Evolutionary conservation across 2,888 invertebrate genomes (phyloP), one percentile per base, ranked within the genome.

Genomic region (Hydrotaea diabolus): DNA sequence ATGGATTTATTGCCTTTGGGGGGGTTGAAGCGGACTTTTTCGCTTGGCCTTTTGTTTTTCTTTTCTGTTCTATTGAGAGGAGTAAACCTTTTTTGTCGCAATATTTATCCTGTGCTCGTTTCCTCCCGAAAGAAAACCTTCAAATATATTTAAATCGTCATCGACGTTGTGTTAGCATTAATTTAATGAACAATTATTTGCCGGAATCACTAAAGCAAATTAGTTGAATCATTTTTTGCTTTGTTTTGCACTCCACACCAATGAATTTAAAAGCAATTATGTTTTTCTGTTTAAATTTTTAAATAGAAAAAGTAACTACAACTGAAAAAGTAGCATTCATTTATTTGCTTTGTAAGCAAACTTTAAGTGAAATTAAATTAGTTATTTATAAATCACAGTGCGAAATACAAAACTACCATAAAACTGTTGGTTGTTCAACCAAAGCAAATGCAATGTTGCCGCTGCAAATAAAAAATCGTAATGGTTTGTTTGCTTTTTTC

Each of bases 261-360:
- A 15, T 62, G 62, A 62, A 17, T 17, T n/a, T 15, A 36, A 62
- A 62, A 62, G 62, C 62, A 62, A 62, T 62, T 62, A 62, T n/a
- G 1, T 31, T 4, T 62, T 49, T 49, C n/a, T 49, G 2, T 49
- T 49, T 43, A 43, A n/a, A n/a, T n/a, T n/a, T n/a, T n/a, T n/a
- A n/a, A n/a, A n/a, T n/a, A n/a, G n/a, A n/a, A n/a, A n/a, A n/a
- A n/a, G n/a, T n/a, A n/a, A n/a, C n/a, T n/a, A n/a, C n/a, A n/a
- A n/a, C n/a, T n/a, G n/a, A n/a, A n/a, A n/a, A n/a, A n/a, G n/a
- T n/a, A n/a, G n/a, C n/a, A n/a, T n/a, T n/a, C n/a, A n/a, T n/a
- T 9, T 43, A 7, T 43, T 43, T 43, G 3, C n/a, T 49, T n/a
- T 49, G 15, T 39, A n/a, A 49, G 7, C n/a, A 49, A 23, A 69